Conservation (phyloP, 2,797 vertebrate species). For the Ptychadena robeensis region DNA sequence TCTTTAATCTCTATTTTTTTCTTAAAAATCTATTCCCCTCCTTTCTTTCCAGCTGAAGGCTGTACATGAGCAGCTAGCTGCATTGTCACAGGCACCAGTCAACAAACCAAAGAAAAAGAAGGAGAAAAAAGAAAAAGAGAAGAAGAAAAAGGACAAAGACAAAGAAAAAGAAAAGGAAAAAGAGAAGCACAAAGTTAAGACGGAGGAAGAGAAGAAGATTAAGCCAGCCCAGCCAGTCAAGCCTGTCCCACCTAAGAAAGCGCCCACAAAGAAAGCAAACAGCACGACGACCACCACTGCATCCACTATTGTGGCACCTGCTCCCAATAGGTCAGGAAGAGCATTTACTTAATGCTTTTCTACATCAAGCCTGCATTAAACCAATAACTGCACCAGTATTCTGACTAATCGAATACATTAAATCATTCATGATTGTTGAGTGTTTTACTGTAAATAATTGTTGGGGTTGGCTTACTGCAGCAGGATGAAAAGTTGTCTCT, state of each 20-base stretch:
- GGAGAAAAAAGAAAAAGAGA: slow-evolving; percentile 91
- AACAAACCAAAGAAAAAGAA: slow-evolving; percentile 91
- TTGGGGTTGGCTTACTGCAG: no score
- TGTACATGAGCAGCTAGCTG: slow-evolving; percentile 87
- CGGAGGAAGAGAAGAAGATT: slow-evolving; percentile 89
- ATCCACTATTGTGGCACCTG: slow-evolving; percentile 56
- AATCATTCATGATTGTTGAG: no score
- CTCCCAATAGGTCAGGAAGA: slow-evolving; percentile 76
- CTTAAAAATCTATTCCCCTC: background rate
- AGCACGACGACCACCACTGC: slow-evolving; percentile 76
- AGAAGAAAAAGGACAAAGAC: slow-evolving; percentile 84
- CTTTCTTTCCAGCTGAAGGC: slow-evolving; percentile 81
- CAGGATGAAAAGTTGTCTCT: no score
- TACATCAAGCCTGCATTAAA: background rate
- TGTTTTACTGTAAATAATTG: no score
- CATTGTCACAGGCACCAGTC: slow-evolving; percentile 85
- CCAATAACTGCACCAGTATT: background rate
- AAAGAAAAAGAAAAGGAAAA: slow-evolving; percentile 75
- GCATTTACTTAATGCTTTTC: background rate
- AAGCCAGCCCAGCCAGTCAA: slow-evolving; percentile 82
- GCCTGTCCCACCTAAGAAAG: slow-evolving; percentile 79
- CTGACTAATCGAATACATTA: no score
- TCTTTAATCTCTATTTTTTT: no score
- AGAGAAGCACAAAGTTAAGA: slow-evolving; percentile 77
- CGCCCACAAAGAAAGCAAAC: slow-evolving; percentile 88